phyloP scores from a whole-genome alignment of 2,888 invertebrate species.

The Colletes collaris region DNA sequence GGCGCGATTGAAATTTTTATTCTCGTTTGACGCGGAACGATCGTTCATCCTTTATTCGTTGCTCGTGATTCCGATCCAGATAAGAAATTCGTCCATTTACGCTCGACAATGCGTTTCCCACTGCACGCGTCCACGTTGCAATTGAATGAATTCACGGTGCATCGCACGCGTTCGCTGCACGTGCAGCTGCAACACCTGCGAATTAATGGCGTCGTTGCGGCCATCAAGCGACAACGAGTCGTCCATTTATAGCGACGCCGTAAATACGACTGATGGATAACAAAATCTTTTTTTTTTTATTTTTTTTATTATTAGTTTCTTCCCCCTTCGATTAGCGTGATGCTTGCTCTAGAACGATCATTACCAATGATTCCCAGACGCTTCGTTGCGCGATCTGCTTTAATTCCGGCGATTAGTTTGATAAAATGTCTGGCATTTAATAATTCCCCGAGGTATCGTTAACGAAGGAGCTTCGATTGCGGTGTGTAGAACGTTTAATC shows the following conservation, averaged over 20 bases:
- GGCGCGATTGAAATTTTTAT: too few species aligned
- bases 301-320: not conserved
- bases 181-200: conserved; percentile 69
- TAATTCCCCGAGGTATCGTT: not conserved
- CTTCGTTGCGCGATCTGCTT: not conserved
- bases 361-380: not conserved
- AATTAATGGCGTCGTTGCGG: conserved; percentile 28
- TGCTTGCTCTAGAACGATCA: not conserved
- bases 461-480: too few species aligned
- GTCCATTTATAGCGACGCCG: conserved; percentile 17
- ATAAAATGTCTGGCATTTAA: not conserved
- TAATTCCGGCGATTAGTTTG: not conserved
- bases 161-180: conserved; percentile 19
- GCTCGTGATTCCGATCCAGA: too few species aligned
- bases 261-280: conserved; percentile 12
- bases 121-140: conserved; percentile 12
- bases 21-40: too few species aligned
- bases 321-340: not conserved
- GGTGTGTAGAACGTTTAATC: too few species aligned
- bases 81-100: too few species aligned
- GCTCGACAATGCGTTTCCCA: conserved; percentile 22
- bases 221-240: conserved; percentile 30
- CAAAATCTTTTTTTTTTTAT: conserved; percentile 1
- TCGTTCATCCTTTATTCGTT: too few species aligned
- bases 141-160: conserved; percentile 14